These are phyloP conservation scores for Aplysia californica DNA, from an alignment of 1,140 invertebrate genomes.

Conservation along the genomic window DNA sequence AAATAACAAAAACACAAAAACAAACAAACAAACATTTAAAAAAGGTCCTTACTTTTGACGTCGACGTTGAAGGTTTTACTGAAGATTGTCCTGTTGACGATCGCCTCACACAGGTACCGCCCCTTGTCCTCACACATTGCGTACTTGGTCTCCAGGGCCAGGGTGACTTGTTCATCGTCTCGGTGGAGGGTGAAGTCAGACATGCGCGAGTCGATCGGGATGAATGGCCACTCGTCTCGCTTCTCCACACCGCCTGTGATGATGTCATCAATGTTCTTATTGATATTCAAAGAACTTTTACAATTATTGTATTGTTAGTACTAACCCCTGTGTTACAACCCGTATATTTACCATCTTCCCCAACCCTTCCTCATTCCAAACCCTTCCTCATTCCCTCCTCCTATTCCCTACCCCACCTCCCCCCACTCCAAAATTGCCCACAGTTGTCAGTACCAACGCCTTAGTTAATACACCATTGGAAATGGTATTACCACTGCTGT, in stretches of 20 bases:
- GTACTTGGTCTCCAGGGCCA: slow-evolving; percentile 32
- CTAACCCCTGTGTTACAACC: too few relatives aligned
- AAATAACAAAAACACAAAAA: too few relatives aligned
- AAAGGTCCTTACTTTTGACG: slow-evolving; percentile 32
- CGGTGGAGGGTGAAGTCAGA: slow-evolving; percentile 31
- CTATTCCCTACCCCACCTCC: not conserved
- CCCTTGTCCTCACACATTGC: slow-evolving; percentile 38
- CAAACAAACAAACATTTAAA: too few relatives aligned
- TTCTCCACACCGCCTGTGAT: slow-evolving; percentile 30
- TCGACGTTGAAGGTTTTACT: slow-evolving; percentile 32
- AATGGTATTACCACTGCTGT: too few relatives aligned
- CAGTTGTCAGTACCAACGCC: too few relatives aligned
- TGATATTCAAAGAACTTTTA: not conserved
- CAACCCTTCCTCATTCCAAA: not conserved
- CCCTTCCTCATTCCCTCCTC: not conserved
- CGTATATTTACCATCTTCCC: not conserved
- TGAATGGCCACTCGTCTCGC: slow-evolving; percentile 34
- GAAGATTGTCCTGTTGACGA: slow-evolving; percentile 31
- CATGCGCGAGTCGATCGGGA: slow-evolving; percentile 39
- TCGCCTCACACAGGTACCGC: slow-evolving; percentile 34
- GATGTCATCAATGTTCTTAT: not conserved
- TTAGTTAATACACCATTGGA: too few relatives aligned
- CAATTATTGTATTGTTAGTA: not conserved
- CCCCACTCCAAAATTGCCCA: too few relatives aligned
- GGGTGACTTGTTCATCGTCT: slow-evolving; percentile 24